Evolutionary conservation across 2,113 vertebrate genomes (phyloP).

Genomic region (Chlamydotis undulata): DNA sequence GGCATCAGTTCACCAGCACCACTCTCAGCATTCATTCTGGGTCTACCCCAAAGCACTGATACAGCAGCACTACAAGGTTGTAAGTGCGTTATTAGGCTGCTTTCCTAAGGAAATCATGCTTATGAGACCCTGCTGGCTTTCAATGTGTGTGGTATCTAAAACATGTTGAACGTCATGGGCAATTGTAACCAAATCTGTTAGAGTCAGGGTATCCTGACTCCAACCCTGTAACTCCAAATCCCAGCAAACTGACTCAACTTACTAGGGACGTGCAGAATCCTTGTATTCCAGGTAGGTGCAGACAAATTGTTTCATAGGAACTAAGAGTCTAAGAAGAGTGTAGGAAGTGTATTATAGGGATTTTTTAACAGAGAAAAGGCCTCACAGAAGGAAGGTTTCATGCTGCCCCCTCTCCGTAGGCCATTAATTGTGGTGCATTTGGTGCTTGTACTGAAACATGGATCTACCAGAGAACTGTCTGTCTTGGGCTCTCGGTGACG

Average conservation of each 20-base stretch:
- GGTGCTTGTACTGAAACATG: background rate
- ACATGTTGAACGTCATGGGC: accelerated
- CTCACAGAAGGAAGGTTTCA: background rate
- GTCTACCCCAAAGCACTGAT: background rate
- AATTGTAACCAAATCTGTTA: background rate
- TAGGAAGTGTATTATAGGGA: background rate
- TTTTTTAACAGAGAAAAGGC: background rate
- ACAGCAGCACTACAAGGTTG: background rate
- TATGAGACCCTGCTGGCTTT: background rate
- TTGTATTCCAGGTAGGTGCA: background rate
- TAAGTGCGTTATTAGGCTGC: background rate
- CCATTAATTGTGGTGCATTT: background rate
- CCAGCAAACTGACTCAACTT: background rate
- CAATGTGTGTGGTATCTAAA: background rate
- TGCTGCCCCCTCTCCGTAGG: background rate
- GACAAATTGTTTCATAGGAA: background rate
- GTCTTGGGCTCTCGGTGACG: background rate
- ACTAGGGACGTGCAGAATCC: background rate
- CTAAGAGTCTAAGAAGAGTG: background rate
- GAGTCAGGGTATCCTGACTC: background rate
- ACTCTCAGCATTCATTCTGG: background rate
- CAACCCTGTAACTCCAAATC: background rate
- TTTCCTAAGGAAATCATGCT: background rate
- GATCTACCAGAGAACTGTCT: background rate
- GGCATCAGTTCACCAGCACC: background rate